A percentile compares a stretch with the other conserved stretches of the same genome.
phyloP scores from a whole-genome alignment of 2,113 vertebrate species.

The Pitta sordida region DNA sequence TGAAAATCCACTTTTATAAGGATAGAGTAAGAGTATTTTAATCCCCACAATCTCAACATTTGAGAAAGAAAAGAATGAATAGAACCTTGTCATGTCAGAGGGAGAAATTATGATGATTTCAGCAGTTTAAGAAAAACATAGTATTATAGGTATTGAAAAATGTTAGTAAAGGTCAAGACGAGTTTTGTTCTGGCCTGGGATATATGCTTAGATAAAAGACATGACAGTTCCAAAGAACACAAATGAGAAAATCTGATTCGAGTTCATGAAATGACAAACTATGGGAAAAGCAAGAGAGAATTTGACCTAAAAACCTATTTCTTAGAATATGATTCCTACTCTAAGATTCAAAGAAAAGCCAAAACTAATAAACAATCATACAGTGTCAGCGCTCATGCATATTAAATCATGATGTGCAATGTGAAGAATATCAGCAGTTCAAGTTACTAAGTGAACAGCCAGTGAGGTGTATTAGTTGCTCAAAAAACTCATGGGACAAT shows the following conservation, averaged over 20 bases:
- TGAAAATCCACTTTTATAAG: not conserved
- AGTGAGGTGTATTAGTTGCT: slow-evolving; percentile 9
- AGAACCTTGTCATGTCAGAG: not conserved
- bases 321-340: slow-evolving; percentile 36
- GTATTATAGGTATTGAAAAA: slow-evolving; percentile 27
- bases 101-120: not conserved
- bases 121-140: not conserved
- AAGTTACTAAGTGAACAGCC: slow-evolving; percentile 43
- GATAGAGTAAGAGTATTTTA: not conserved
- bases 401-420: slow-evolving; percentile 24
- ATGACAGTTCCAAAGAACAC: slow-evolving; percentile 60
- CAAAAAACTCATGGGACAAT: not conserved
- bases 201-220: slow-evolving; percentile 38
- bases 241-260: slow-evolving; percentile 22
- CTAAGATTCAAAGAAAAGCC: slow-evolving; percentile 39
- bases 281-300: slow-evolving; percentile 60
- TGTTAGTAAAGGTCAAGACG: not conserved
- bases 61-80: not conserved
- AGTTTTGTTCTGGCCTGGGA: not conserved
- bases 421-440: slow-evolving; percentile 4
- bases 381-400: slow-evolving; percentile 13
- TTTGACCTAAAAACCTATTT: slow-evolving; percentile 62
- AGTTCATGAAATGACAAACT: slow-evolving; percentile 37
- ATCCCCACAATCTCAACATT: not conserved
- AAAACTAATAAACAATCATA: slow-evolving; percentile 64